Evolutionary conservation across 2,888 invertebrate species (phyloP).

Genomic region (Abrostola triplasia): DNA sequence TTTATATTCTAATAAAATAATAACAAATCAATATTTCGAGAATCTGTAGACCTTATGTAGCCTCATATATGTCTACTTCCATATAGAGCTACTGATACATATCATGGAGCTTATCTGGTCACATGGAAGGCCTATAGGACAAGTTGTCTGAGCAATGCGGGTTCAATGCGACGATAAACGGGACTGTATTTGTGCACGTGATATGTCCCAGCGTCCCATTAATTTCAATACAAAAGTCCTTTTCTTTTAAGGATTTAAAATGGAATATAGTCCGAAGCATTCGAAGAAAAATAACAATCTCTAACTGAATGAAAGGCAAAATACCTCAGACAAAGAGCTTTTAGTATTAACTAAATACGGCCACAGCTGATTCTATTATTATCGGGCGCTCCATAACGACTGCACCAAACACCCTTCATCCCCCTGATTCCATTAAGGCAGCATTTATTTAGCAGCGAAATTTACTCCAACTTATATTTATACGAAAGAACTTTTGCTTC

Average conservation of each 20-base stretch:
- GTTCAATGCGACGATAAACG: too few relatives aligned
- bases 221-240: too few relatives aligned
- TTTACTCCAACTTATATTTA: conserved; percentile 24
- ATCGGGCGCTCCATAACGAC: conserved; percentile 11
- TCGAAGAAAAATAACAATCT: not conserved
- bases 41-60: too few relatives aligned
- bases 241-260: too few relatives aligned
- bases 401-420: conserved; percentile 19
- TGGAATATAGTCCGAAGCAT: not conserved
- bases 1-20: not conserved
- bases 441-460: conserved; percentile 25
- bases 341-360: conserved; percentile 5
- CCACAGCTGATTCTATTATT: conserved; percentile 17
- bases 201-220: too few relatives aligned
- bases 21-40: not conserved
- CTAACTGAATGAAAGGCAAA: not conserved
- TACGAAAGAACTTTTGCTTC: conserved; percentile 13
- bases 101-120: too few relatives aligned
- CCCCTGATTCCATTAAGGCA: conserved; percentile 30
- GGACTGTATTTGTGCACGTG: too few relatives aligned
- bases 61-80: too few relatives aligned
- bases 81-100: too few relatives aligned
- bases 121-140: too few relatives aligned
- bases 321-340: not conserved
- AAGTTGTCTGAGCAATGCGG: too few relatives aligned